Evolutionary conservation across 2,797 vertebrate genomes (phyloP).

Genomic region (Cheirogaleus major): DNA sequence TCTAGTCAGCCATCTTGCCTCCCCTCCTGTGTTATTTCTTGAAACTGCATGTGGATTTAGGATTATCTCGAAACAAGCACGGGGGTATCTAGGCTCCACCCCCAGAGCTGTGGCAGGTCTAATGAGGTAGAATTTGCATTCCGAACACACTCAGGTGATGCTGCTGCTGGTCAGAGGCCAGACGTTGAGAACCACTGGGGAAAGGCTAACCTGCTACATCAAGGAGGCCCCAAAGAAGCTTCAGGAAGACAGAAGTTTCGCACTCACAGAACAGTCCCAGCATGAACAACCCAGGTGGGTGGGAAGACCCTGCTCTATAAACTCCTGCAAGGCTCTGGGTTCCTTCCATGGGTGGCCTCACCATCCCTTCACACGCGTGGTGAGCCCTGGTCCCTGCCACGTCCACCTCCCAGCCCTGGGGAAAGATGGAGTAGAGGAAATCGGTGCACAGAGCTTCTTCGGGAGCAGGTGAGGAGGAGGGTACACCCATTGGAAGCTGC

Average conservation of each 20-base stretch:
- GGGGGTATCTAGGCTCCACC: no score
- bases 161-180: not conserved
- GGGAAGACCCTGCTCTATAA: not conserved
- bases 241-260: not conserved
- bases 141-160: not conserved
- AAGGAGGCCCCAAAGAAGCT: not conserved
- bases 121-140: not conserved
- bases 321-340: not conserved
- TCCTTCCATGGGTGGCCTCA: not conserved
- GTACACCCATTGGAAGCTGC: no score
- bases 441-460: not conserved
- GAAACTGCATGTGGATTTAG: not conserved
- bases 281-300: no score
- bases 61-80: not conserved
- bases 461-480: not conserved
- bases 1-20: not conserved
- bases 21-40: not conserved
- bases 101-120: no score
- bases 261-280: no score
- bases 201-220: not conserved
- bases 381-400: not conserved
- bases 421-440: not conserved
- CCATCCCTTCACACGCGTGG: not conserved
- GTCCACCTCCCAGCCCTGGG: accelerated
- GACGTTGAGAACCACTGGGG: not conserved